Percentiles rank a stretch among this genome's conserved stretches.
These are phyloP conservation scores for Podilymbus podiceps DNA, from an alignment of 2,113 vertebrate species.

Conservation along the genomic window DNA sequence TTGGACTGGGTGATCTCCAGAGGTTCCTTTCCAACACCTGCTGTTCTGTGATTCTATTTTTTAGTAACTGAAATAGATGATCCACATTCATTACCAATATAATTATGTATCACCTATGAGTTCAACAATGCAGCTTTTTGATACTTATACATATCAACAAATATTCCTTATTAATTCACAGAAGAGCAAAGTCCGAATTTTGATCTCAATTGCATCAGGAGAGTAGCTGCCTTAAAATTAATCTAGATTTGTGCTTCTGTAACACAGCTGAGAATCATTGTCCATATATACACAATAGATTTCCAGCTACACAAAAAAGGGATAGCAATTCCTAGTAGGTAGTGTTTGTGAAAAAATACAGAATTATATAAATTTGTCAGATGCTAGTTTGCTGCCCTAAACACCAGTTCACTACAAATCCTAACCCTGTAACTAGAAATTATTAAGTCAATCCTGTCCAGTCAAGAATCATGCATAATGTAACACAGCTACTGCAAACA, in stretches of 20 bases:
- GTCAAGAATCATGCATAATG: conserved; percentile 56
- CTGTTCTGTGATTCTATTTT: not conserved
- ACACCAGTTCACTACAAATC: not conserved
- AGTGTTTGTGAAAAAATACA: not conserved
- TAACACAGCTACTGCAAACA: conserved; percentile 40
- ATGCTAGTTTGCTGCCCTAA: not conserved
- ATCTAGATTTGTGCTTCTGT: not conserved
- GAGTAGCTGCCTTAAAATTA: not conserved
- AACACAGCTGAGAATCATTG: not conserved
- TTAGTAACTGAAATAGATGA: not conserved
- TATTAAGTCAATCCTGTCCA: conserved; percentile 35
- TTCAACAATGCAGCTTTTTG: not conserved
- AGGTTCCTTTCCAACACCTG: too few relatives aligned
- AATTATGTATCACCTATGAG: not conserved
- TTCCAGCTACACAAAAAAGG: not conserved
- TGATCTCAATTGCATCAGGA: not conserved
- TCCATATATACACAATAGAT: not conserved
- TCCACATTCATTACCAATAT: not conserved
- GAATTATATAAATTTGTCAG: not conserved
- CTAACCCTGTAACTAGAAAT: not conserved
- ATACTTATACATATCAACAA: not conserved
- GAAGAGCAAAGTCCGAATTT: not conserved
- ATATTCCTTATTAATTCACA: not conserved
- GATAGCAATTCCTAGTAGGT: not conserved
- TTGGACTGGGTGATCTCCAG: too few relatives aligned